Percentiles rank a stretch among this genome's conserved stretches.
Conservation (phyloP, 2,888 invertebrate genomes). For the Anoncus sp. region DNA sequence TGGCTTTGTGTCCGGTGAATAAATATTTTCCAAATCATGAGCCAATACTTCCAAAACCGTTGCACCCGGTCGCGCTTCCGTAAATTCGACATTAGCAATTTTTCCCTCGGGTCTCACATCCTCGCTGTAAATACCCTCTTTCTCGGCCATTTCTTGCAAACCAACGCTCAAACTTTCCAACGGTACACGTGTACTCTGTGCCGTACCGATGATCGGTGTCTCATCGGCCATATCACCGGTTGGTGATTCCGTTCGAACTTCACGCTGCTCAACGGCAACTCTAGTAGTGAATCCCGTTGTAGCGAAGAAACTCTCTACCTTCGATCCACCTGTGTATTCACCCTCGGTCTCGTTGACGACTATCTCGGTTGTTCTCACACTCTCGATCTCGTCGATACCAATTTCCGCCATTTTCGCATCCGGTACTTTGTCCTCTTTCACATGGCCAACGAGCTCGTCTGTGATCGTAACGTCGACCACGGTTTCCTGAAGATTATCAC, state of each 20-base stretch:
- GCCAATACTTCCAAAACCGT: conserved; percentile 78
- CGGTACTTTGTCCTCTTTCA: conserved; percentile 80
- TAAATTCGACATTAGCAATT: conserved; percentile 81
- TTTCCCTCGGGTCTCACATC: conserved; percentile 81
- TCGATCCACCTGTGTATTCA: conserved; percentile 79
- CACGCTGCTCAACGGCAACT: conserved; percentile 83
- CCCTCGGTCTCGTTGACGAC: conserved; percentile 84
- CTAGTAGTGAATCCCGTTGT: conserved; percentile 83
- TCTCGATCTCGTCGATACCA: conserved; percentile 82
- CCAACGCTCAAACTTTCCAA: conserved; percentile 81
- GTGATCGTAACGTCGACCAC: conserved; percentile 84
- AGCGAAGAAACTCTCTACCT: conserved; percentile 82
- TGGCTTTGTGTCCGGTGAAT: conserved; percentile 72
- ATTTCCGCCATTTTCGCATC: conserved; percentile 83
- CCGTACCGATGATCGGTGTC: conserved; percentile 80
- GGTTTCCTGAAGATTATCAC: conserved; percentile 82
- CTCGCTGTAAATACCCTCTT: conserved; percentile 81
- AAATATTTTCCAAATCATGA: conserved; percentile 78
- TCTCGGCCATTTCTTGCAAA: conserved; percentile 82
- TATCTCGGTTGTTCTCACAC: conserved; percentile 84
- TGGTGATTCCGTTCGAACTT: conserved; percentile 83
- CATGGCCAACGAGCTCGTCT: conserved; percentile 85
- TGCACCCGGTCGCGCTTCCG: conserved; percentile 77
- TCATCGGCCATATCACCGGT: conserved; percentile 79
- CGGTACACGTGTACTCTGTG: conserved; percentile 76